Evolutionary conservation across 2,797 vertebrate genomes (phyloP), one percentile per base, ranked within the genome.

Genomic region (Epinephelus malabaricus): DNA sequence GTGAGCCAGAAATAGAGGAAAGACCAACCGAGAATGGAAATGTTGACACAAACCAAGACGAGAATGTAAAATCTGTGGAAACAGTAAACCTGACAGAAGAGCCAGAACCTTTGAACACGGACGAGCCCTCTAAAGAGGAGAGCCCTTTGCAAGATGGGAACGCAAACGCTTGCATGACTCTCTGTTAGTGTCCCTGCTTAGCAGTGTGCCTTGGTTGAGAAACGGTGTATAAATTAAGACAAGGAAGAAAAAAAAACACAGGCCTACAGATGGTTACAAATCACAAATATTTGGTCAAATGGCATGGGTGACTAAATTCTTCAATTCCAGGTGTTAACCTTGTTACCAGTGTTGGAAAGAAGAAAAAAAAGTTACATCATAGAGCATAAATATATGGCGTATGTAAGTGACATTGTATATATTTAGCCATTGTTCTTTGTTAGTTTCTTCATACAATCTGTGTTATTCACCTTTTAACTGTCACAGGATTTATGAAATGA

Each of bases 1-100:
- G 93, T 76, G 95, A 95, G 67, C 86, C 92, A n/a, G 95, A 96
- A 73, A 75, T 38, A 0, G 88, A 91, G 46, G 82, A 82, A 2
- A 56, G 59, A 30, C 79, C 78, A 8, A 38, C 67, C 47, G 79
- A 90, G 53, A 91, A 92, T 66, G 83, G 81, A 66, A 75, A 67
- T 8, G 14, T 74, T 62, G 60, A 84, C 3, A 47, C 38, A 5
- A 79, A 77, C 14, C 73, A 82, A 49, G 65, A 81, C 0, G 59
- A 76, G 56, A 55, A 61, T 34, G 68, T 72, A 7, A 65, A 65
- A 25, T 73, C 67, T 13, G 23, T 76, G 55, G 84, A 89, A 54
- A 25, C 93, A 88, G 45, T 70, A 60, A 69, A 79, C 40, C 34
- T 69, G 60, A 76, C 61, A 79, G 69, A 95, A 90, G 78, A 86